Evolutionary conservation across 2,113 vertebrate genomes (phyloP), one percentile per base, ranked within the genome.

Genomic region (Nymphicus hollandicus): DNA sequence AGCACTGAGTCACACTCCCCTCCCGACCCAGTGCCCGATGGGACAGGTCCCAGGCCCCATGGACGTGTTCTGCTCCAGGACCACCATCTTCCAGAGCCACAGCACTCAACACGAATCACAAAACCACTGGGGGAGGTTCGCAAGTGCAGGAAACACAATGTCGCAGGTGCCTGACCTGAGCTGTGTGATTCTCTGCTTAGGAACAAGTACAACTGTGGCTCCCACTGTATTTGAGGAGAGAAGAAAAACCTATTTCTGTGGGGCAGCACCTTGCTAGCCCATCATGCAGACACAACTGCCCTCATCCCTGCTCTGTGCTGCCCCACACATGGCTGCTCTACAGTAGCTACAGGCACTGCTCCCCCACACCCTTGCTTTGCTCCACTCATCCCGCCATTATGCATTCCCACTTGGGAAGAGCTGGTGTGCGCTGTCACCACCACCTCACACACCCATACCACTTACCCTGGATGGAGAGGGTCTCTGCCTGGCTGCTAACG

Each of bases 321-420:
- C 23, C 20, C 43, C 28, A 43, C 1, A 1, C 4, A 0, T 0
- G 1, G 29, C 3, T 50, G 24, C 13, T 39, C 22, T 46, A 19
- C 33, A 68, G 29, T 7, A 37, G 33, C 66, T 46, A 68, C 24
- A 17, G 28, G 17, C 2, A 19, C 0, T 55, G 35, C 20, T 91
- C 19, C 17, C 4, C 2, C 4, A 1, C 2, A 0, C 14, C 12
- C 58, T 47, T 47, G 27, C 56, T 44, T 49, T 19, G 6, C 18
- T 81, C 35, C 43, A 14, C 17, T 43, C 11, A 1, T 44, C 3
- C 55, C 43, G 25, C 56, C 28, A 9, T 8, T 24, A 6, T 4
- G 10, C n/a, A 46, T 23, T 53, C 39, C 44, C 7, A 4, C 39
- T 18, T 4, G 1, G 4, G 53, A 70, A 69, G 86, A 93, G 11